These are phyloP conservation scores for Tricholaema leucomelas DNA, from an alignment of 2,113 vertebrate genomes.

Conservation along the genomic window DNA sequence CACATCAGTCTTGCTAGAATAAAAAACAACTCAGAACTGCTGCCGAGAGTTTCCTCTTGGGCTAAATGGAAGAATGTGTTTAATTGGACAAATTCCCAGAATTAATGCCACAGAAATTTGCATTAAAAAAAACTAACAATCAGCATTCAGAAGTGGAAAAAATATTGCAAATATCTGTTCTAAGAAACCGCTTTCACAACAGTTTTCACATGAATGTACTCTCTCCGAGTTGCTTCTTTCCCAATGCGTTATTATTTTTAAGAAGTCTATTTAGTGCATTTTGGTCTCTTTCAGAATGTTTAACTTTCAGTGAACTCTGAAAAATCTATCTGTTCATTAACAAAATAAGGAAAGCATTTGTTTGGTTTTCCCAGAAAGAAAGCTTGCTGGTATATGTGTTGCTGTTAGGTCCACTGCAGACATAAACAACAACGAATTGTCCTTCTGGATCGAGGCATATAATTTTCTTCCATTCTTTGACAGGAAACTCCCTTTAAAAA, in stretches of 20 bases:
- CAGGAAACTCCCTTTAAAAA: conserved; percentile 73
- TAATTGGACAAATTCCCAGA: conserved; percentile 56
- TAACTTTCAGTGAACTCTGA: conserved; percentile 52
- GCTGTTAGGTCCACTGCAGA: conserved; percentile 54
- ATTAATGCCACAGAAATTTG: conserved; percentile 56
- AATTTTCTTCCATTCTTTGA: conserved; percentile 75
- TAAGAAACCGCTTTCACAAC: conserved; percentile 49
- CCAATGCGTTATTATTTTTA: neutral
- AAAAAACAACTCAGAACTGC: neutral
- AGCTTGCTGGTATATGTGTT: neutral
- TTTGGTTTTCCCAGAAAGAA: conserved; percentile 19
- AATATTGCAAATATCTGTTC: neutral
- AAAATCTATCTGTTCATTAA: conserved; percentile 20
- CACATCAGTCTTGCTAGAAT: neutral
- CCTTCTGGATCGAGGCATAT: conserved; percentile 59
- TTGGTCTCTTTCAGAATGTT: neutral
- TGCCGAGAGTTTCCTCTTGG: conserved; percentile 20
- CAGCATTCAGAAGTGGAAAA: conserved; percentile 44
- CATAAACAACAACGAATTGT: conserved; percentile 77
- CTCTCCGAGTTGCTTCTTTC: neutral
- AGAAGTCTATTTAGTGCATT: neutral
- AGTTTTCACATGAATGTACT: neutral
- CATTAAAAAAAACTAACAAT: conserved; percentile 25
- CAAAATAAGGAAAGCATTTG: conserved; percentile 4
- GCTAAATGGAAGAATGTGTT: conserved; percentile 55